A percentile compares a stretch with the other conserved stretches of the same genome.
These are phyloP conservation scores for Anolis apletophallus DNA, from an alignment of 2,797 vertebrate genomes.

Conservation along the genomic window DNA sequence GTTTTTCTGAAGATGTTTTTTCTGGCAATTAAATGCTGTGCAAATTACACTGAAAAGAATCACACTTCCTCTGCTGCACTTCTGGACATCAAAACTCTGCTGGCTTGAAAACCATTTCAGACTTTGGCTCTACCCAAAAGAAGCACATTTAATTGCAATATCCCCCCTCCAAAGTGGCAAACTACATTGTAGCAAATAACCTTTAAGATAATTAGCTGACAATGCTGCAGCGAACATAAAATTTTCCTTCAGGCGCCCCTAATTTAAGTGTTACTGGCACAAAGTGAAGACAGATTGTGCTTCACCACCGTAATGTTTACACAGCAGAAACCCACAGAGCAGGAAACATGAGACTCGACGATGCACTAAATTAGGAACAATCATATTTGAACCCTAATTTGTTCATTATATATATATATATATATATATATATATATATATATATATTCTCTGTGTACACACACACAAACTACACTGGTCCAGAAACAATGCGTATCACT, in stretches of 20 bases:
- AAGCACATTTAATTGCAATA: constrained; percentile 75
- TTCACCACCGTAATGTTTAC: constrained; percentile 90
- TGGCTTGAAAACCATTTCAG: constrained; percentile 47
- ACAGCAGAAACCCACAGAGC: constrained; percentile 95
- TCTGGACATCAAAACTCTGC: constrained; percentile 46
- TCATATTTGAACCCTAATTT: constrained; percentile 94
- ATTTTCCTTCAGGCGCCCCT: constrained; percentile 94
- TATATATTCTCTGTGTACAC: constrained; percentile 58
- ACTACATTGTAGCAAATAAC: constrained; percentile 85
- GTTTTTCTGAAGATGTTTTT: constrained; percentile 17
- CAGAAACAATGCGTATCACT: constrained; percentile 76
- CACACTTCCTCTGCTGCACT: constrained; percentile 35
- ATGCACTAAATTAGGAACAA: constrained; percentile 99
- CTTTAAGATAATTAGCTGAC: constrained; percentile 89
- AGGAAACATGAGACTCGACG: constrained; percentile 94
- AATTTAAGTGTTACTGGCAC: constrained; percentile 95
- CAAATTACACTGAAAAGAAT: constrained; percentile 14
- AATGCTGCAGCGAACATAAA: constrained; percentile 83
- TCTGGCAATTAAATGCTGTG: constrained; percentile 44
- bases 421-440: constrained; percentile 72
- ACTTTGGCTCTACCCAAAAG: constrained; percentile 65
- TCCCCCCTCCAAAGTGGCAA: constrained; percentile 78
- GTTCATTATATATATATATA: constrained; percentile 77
- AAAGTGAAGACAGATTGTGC: constrained; percentile 95
- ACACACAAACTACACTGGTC: constrained; percentile 64